phyloP scores from a whole-genome alignment of 1,140 invertebrate genomes.

The Leptopilina boulardi region DNA sequence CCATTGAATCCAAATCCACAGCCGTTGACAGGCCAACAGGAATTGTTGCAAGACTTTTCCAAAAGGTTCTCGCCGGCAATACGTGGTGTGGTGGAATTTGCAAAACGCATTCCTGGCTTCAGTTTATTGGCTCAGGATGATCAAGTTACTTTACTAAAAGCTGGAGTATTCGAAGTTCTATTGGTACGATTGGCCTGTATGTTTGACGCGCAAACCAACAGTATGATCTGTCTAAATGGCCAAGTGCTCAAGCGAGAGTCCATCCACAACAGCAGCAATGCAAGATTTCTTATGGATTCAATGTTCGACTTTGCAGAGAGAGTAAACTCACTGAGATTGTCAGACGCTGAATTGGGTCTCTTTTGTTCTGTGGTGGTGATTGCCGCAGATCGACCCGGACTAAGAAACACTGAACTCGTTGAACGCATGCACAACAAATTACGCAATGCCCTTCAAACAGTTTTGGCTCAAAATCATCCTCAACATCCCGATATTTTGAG shows the following conservation, averaged over 20 bases:
- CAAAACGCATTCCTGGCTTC: slow-evolving; percentile 97
- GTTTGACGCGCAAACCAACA: slow-evolving; percentile 93
- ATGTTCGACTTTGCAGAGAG: slow-evolving; percentile 98
- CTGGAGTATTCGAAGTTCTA: slow-evolving; percentile 95
- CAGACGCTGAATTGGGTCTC: slow-evolving; percentile 94
- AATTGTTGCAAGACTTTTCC: slow-evolving; percentile 90
- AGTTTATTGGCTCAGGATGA: slow-evolving; percentile 95
- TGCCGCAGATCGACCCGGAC: slow-evolving; percentile 92
- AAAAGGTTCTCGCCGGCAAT: slow-evolving; percentile 96
- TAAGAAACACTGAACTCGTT: slow-evolving; percentile 93
- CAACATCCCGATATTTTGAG: slow-evolving; percentile 86
- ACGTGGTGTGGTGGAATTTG: slow-evolving; percentile 97
- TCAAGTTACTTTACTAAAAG: slow-evolving; percentile 97
- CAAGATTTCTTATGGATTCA: slow-evolving; percentile 95
- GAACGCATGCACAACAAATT: slow-evolving; percentile 94
- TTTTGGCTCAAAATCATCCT: slow-evolving; percentile 91
- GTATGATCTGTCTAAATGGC: slow-evolving; percentile 94
- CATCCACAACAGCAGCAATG: slow-evolving; percentile 92
- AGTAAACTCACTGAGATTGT: slow-evolving; percentile 91
- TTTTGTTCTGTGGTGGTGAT: slow-evolving; percentile 97
- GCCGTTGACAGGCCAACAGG: slow-evolving; percentile 85
- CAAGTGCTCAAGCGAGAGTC: slow-evolving; percentile 93
- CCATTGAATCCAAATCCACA: slow-evolving; percentile 95
- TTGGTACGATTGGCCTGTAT: slow-evolving; percentile 95
- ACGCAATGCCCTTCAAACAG: slow-evolving; percentile 89